These are phyloP conservation scores for Paracentrotus lividus DNA, from an alignment of 53 echinoderm and acorn worm species.

Conservation along the genomic window DNA sequence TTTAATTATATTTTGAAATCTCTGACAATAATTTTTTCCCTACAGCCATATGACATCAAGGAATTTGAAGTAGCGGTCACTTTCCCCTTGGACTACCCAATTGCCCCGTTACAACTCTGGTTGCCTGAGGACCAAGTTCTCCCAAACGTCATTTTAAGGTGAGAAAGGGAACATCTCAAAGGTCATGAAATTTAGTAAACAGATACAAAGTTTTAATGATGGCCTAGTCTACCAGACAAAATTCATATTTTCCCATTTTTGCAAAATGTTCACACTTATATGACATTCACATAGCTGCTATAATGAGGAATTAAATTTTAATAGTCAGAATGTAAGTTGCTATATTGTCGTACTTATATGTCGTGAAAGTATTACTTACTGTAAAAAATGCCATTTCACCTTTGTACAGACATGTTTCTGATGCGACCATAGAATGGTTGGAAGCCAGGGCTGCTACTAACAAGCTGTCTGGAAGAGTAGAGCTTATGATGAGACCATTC, in stretches of 20 bases:
- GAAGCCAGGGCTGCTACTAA: conserved; percentile 83
- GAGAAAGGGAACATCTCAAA: neutral
- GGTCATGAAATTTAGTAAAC: neutral
- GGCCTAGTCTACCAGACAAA: no score
- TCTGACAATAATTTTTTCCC: neutral
- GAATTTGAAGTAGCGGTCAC: conserved; percentile 85
- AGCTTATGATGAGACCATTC: conserved; percentile 91
- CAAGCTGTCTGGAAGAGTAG: conserved; percentile 83
- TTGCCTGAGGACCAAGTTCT: conserved; percentile 90
- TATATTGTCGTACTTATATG: no score
- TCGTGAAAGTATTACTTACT: no score
- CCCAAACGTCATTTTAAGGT: conserved; percentile 81
- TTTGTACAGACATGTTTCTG: conserved; percentile 75
- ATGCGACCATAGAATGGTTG: conserved; percentile 79
- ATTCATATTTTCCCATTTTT: no score
- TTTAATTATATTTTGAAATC: neutral
- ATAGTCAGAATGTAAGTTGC: no score
- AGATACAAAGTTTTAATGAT: no score
- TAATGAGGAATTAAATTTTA: no score
- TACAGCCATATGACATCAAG: conserved; percentile 85
- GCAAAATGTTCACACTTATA: no score
- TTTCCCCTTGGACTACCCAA: conserved; percentile 83
- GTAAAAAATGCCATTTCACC: no score
- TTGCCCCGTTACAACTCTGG: conserved; percentile 68
- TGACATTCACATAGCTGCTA: no score